phyloP scores from a whole-genome alignment of 1,140 invertebrate species.

The Aplysia californica region DNA sequence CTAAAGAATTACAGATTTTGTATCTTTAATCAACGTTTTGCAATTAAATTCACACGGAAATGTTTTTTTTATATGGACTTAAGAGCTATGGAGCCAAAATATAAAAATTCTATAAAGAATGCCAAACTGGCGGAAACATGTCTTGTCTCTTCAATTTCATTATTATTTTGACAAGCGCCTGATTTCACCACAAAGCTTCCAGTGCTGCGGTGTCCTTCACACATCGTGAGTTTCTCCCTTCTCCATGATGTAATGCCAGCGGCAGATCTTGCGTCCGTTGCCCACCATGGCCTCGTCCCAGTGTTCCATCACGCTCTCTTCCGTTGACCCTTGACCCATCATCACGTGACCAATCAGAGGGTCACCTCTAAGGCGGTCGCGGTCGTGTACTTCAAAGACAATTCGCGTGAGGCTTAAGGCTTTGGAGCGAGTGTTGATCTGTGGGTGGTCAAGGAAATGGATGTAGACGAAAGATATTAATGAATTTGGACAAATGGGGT shows the following conservation, averaged over 20 bases:
- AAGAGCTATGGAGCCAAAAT: no score
- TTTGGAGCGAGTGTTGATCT: slow-evolving; percentile 41
- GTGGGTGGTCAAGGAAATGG: background rate
- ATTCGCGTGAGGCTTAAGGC: slow-evolving; percentile 49
- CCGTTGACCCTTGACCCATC: slow-evolving; percentile 46
- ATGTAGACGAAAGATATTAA: background rate
- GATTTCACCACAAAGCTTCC: no score
- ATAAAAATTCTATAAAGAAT: no score
- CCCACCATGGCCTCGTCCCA: slow-evolving; percentile 44
- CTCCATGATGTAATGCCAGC: slow-evolving; percentile 43
- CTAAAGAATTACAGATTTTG: no score
- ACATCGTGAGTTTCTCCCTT: slow-evolving; percentile 23
- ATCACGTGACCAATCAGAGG: slow-evolving; percentile 56
- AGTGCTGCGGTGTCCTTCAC: no score
- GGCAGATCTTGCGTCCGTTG: slow-evolving; percentile 38
- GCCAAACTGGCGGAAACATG: background rate
- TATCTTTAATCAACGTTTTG: no score
- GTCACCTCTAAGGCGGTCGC: slow-evolving; percentile 59
- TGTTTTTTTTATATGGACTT: background rate
- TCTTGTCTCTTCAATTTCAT: background rate
- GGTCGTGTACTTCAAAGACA: slow-evolving; percentile 53
- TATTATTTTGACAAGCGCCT: no score
- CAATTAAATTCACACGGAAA: background rate
- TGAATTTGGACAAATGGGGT: no score
- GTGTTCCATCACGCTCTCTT: slow-evolving; percentile 46